These are phyloP conservation scores for Aphodius granarius DNA, from an alignment of 2,888 invertebrate genomes.

Conservation along the genomic window DNA sequence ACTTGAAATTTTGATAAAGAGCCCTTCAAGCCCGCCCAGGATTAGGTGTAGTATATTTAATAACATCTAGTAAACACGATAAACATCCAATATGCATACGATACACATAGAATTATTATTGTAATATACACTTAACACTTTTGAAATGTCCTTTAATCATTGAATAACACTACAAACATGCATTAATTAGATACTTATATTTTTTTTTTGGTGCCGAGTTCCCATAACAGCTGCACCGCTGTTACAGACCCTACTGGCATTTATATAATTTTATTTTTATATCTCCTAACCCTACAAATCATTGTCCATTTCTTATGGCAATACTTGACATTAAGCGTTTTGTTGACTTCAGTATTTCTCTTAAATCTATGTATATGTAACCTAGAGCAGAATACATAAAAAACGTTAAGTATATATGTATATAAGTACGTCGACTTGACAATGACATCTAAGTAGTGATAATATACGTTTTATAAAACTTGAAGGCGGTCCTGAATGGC, in stretches of 20 bases:
- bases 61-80: neutral
- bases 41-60: neutral
- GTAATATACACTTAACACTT: conserved; percentile 9
- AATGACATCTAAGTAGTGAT: neutral
- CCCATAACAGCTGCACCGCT: conserved; percentile 7
- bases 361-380: conserved; percentile 3
- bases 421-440: conserved; percentile 1
- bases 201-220: neutral
- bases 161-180: neutral
- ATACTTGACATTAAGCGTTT: neutral
- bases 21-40: neutral
- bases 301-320: neutral
- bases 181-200: neutral
- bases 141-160: neutral
- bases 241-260: neutral
- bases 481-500: neutral
- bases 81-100: neutral
- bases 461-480: neutral
- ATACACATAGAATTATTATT: neutral
- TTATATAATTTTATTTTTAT: neutral
- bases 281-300: neutral
- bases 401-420: conserved; percentile 13
- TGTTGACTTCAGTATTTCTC: neutral
- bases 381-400: neutral
- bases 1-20: neutral